phyloP scores from a whole-genome alignment of 1,140 invertebrate genomes.

The Xylocopa sonorina region DNA sequence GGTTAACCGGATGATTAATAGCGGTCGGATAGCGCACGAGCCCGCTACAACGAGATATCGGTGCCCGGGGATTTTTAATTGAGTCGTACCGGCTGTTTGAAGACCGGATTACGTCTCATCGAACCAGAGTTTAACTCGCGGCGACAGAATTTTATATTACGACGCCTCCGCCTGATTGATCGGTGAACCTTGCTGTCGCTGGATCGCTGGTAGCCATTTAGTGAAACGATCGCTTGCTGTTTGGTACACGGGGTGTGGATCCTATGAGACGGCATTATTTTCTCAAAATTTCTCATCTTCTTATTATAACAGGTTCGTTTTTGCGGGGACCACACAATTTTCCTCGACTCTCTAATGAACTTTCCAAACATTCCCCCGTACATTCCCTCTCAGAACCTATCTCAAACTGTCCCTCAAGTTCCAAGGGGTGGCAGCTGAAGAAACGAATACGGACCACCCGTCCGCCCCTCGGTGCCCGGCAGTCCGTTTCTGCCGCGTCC shows the following conservation, averaged over 20 bases:
- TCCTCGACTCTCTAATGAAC: no score
- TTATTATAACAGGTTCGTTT: no score
- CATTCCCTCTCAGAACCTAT: no score
- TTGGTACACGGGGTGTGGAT: background rate
- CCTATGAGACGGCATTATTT: background rate
- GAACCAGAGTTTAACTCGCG: conserved; percentile 5
- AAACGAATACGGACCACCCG: conserved; percentile 64
- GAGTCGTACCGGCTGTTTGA: conserved; percentile 33
- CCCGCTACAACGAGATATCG: background rate
- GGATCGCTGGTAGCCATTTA: background rate
- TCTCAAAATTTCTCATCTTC: no score
- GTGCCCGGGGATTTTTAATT: conserved; percentile 1
- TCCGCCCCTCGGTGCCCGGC: conserved; percentile 56
- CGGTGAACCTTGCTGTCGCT: background rate
- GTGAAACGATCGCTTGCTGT: background rate
- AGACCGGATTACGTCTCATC: conserved; percentile 7
- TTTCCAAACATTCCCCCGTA: no score
- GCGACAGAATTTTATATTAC: conserved; percentile 17
- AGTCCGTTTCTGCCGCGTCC: conserved; percentile 31
- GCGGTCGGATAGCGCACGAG: conserved; percentile 46
- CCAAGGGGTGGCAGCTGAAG: background rate
- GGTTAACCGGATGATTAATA: conserved; percentile 67
- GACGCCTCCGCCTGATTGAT: background rate
- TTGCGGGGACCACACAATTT: no score
- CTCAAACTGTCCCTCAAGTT: no score